Percentiles rank a stretch among this genome's conserved stretches.
These are phyloP conservation scores for Lysandra bellargus DNA, from an alignment of 2,888 invertebrate species.

Conservation along the genomic window DNA sequence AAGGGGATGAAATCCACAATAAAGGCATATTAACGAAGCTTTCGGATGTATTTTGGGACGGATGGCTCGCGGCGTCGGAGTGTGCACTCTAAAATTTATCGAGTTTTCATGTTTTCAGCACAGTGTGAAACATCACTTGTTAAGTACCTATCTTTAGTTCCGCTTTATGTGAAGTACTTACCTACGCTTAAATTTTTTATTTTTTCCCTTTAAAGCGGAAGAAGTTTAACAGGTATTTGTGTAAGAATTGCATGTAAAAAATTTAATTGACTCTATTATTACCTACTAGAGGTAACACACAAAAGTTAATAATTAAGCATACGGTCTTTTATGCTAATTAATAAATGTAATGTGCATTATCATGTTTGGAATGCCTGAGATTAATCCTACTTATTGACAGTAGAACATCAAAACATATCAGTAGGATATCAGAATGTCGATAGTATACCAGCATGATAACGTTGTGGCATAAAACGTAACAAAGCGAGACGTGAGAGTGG, in stretches of 20 bases:
- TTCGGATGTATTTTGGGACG: constrained; percentile 50
- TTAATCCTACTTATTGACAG: not conserved
- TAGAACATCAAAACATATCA: not conserved
- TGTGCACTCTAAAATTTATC: constrained; percentile 73
- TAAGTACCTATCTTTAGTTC: constrained; percentile 1
- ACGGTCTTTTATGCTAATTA: not conserved
- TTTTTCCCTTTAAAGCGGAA: not conserved
- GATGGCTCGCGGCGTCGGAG: constrained; percentile 59
- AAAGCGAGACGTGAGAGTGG: constrained; percentile 15
- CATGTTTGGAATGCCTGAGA: not conserved
- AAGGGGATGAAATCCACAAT: constrained; percentile 43
- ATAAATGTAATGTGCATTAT: too few relatives aligned
- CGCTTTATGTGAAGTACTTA: not conserved
- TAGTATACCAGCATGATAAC: not conserved
- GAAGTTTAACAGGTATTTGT: too few relatives aligned
- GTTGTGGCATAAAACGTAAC: not conserved
- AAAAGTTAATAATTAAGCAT: too few relatives aligned
- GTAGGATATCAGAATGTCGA: not conserved
- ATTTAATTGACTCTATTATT: too few relatives aligned
- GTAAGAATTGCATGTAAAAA: too few relatives aligned
- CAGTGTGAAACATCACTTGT: constrained; percentile 26
- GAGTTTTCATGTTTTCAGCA: constrained; percentile 67
- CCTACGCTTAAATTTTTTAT: not conserved
- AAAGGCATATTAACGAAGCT: constrained; percentile 45
- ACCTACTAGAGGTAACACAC: too few relatives aligned